Percentiles rank a stretch among this genome's conserved stretches.
phyloP scores from a whole-genome alignment of 1,140 invertebrate genomes.

The Caerostris darwini region DNA sequence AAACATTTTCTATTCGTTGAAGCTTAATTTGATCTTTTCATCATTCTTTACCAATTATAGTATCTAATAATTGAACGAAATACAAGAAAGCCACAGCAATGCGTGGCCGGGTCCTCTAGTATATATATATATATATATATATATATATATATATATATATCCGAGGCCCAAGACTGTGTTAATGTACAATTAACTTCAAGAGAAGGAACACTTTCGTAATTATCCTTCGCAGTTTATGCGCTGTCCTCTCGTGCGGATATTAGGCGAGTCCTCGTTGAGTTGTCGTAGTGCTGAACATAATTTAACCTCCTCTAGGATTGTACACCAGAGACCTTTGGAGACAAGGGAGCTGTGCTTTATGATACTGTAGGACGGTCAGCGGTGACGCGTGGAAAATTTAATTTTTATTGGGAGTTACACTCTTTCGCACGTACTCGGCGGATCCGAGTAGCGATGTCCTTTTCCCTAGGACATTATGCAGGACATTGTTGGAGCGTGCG shows the following conservation, averaged over 20 bases:
- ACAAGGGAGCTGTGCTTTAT: no score
- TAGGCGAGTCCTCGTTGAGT: neutral
- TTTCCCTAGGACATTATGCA: neutral
- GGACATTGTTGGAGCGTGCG: neutral
- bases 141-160: neutral
- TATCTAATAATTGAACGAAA: no score
- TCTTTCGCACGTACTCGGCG: neutral
- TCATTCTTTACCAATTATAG: no score
- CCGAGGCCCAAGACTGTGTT: neutral
- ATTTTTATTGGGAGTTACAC: neutral
- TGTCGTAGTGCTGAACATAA: neutral
- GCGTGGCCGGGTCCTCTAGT: no score
- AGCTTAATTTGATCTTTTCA: no score
- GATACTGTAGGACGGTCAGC: neutral
- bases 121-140: neutral
- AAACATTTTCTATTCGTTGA: no score
- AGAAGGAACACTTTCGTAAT: constrained; percentile 8
- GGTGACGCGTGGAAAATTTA: neutral
- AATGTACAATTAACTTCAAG: constrained; percentile 31
- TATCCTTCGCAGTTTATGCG: neutral
- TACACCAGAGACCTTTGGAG: neutral
- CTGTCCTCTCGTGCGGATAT: neutral
- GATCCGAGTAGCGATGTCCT: neutral
- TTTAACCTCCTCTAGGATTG: neutral
- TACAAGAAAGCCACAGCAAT: no score